phyloP scores from a whole-genome alignment of 1,140 invertebrate species.

The Calephelis nemesis region DNA sequence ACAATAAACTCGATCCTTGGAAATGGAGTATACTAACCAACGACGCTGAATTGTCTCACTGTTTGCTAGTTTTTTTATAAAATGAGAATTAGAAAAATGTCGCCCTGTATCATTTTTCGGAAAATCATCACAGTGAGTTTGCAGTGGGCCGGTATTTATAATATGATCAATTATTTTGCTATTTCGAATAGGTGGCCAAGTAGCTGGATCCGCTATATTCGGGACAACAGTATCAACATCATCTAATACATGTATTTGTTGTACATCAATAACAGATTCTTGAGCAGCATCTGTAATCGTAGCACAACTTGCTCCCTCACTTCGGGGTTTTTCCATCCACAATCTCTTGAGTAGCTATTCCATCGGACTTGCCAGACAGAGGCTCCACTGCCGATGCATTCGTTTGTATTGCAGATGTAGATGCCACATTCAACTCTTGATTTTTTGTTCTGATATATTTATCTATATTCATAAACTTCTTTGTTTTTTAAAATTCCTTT shows the following conservation, averaged over 20 bases:
- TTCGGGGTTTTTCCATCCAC: slow-evolving; percentile 29
- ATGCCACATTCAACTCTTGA: slow-evolving; percentile 36
- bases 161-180: too few relatives aligned
- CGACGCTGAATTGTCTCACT: too few relatives aligned
- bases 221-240: too few relatives aligned
- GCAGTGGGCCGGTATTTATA: too few relatives aligned
- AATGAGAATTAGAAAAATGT: too few relatives aligned
- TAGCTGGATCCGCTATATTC: too few relatives aligned
- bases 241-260: slow-evolving; percentile 35
- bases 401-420: slow-evolving; percentile 39
- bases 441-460: slow-evolving; percentile 38
- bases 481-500: slow-evolving; percentile 25
- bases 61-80: too few relatives aligned
- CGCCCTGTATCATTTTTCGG: too few relatives aligned
- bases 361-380: slow-evolving; percentile 34
- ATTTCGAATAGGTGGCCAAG: too few relatives aligned
- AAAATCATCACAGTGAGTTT: too few relatives aligned
- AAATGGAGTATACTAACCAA: too few relatives aligned
- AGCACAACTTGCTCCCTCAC: slow-evolving; percentile 29
- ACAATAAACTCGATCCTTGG: too few relatives aligned
- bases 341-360: slow-evolving; percentile 33
- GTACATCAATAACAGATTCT: slow-evolving; percentile 35
- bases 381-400: slow-evolving; percentile 35
- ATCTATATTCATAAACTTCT: slow-evolving; percentile 23
- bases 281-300: slow-evolving; percentile 20